Conservation (phyloP, 1,140 invertebrate genomes). For the Steinernema feltiae region DNA sequence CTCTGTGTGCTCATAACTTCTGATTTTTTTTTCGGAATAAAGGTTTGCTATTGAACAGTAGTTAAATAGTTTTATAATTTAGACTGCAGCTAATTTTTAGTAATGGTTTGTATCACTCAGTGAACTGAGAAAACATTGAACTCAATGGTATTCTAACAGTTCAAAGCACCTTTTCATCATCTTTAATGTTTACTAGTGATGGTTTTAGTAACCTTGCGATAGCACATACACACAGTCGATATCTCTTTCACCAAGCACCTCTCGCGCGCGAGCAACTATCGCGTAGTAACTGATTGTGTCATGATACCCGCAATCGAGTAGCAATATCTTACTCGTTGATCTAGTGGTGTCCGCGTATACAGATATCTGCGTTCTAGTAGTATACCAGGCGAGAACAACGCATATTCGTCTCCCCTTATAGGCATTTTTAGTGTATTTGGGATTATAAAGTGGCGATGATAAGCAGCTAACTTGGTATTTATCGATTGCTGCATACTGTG, state of each 20-base stretch:
- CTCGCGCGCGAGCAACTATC: not conserved
- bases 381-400: too few relatives aligned
- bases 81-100: not conserved
- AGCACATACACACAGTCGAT: not conserved
- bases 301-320: constrained; percentile 13
- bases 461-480: too few relatives aligned
- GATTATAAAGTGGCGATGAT: too few relatives aligned
- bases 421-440: too few relatives aligned
- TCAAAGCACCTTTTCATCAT: too few relatives aligned
- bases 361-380: not conserved
- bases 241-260: not conserved
- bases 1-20: not conserved
- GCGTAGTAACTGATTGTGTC: constrained; percentile 1
- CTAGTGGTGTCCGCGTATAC: not conserved
- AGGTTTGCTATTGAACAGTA: not conserved
- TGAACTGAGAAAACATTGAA: too few relatives aligned
- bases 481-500: too few relatives aligned
- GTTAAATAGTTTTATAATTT: not conserved
- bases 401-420: too few relatives aligned
- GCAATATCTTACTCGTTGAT: not conserved
- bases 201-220: not conserved
- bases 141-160: not conserved
- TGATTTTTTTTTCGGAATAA: not conserved
- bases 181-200: not conserved
- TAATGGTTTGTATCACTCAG: not conserved